Percentiles rank a stretch among this genome's conserved stretches.
Conservation (phyloP, 2,797 vertebrate genomes). For the Enteromius mattozi region DNA sequence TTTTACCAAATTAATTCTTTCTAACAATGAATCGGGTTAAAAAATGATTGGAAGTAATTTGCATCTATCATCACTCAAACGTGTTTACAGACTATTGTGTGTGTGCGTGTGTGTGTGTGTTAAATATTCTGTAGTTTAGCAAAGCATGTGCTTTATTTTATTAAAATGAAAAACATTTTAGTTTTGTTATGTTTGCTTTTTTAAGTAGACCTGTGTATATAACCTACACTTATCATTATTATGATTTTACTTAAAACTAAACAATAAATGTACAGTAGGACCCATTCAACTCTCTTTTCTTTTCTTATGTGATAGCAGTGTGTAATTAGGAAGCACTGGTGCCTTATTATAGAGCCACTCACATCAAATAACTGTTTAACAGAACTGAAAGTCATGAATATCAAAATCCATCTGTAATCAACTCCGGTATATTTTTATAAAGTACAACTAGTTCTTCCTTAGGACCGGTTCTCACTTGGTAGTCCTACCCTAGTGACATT, state of each 20-base stretch:
- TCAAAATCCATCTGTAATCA: neutral
- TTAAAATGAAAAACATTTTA: neutral
- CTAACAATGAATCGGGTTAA: neutral
- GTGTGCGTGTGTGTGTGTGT: neutral
- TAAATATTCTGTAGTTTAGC: neutral
- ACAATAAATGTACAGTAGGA: neutral
- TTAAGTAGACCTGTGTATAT: neutral
- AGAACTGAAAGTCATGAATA: neutral
- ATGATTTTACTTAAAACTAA: neutral
- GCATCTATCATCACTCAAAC: conserved; percentile 13
- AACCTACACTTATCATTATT: neutral
- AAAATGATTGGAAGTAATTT: neutral
- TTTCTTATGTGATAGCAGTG: neutral
- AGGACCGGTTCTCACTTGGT: neutral
- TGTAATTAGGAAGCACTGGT: neutral
- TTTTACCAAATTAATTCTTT: conserved; percentile 26
- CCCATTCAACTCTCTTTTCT: neutral
- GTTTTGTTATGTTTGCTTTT: neutral
- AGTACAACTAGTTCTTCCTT: neutral
- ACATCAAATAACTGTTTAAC: neutral
- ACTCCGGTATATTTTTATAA: neutral
- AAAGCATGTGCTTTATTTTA: neutral
- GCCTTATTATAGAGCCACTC: neutral
- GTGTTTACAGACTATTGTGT: neutral
- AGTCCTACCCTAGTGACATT: neutral